Conservation (phyloP, 64 coral and sea anemone species). For the Exaiptasia diaphana region DNA sequence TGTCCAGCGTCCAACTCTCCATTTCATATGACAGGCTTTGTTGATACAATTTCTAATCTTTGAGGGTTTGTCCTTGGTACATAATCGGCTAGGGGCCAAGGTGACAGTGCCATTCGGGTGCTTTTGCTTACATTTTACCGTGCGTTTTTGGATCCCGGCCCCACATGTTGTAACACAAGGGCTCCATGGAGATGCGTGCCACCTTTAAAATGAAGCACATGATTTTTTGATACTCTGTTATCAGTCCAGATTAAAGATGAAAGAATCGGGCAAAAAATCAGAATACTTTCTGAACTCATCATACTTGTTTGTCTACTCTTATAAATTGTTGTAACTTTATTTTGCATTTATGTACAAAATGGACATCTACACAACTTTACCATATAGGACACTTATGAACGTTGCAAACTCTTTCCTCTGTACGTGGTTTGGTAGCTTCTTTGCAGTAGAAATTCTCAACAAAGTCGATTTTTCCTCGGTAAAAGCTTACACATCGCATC, state of each 20-base stretch:
- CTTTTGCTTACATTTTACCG: constrained; percentile 21
- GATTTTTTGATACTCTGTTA: no score
- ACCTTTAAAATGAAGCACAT: no score
- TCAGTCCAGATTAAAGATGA: no score
- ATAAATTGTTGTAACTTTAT: no score
- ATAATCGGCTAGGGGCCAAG: not conserved
- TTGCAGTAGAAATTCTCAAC: constrained; percentile 36
- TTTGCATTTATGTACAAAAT: no score
- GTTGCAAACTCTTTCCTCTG: constrained; percentile 45
- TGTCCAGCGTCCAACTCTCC: constrained; percentile 32
- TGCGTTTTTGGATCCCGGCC: constrained; percentile 15
- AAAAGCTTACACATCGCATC: constrained; percentile 43
- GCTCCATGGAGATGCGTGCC: constrained; percentile 39
- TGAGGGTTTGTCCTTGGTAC: constrained; percentile 50
- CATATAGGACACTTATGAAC: constrained; percentile 45
- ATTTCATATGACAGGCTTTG: constrained; percentile 40
- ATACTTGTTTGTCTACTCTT: no score
- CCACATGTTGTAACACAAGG: constrained; percentile 42
- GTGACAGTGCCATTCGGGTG: constrained; percentile 1
- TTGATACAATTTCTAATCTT: constrained; percentile 46
- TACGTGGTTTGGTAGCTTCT: constrained; percentile 41
- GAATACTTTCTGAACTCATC: no score
- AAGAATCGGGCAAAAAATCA: no score
- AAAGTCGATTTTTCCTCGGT: constrained; percentile 22
- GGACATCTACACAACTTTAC: no score